Base-by-base conservation (phyloP, 2,113 vertebrate genomes). In the Istiophorus platypterus region DNA sequence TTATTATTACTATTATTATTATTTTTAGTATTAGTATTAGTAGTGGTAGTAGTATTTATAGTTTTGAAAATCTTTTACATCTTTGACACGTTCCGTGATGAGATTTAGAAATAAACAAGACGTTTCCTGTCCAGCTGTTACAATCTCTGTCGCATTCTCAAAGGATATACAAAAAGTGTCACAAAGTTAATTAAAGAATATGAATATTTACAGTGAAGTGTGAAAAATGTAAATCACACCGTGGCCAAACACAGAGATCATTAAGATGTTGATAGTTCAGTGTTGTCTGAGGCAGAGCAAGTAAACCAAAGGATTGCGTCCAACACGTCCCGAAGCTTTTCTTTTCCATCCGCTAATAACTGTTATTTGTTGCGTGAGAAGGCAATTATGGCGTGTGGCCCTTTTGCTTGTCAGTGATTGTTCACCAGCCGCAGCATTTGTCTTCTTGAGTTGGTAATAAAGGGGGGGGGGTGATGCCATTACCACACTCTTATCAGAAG, bases 331-430 rank as follows among this genome's bases (percentile, higher is more conserved):
- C 11, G 26, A 18, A 67, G 72, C 66, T 17, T 0, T 61, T 69
- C 37, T 12, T 59, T 54, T 59, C 75, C 58, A 42, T 3, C 70
- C n/a, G 17, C 34, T 72, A 69, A 75, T 83, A 57, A 76, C 65
- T 47, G 56, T 63, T 82, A 70, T 90, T 87, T 82, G 62, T 80
- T 63, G 26, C 85, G 72, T 87, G 65, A 84, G 66, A 57, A 68
- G 31, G 29, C 54, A 79, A 65, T 82, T 58, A 81, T 76, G 42
- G 80, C 1, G 8, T 29, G 29, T 31, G 51, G 58, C 70, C 71
- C 37, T 77, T 54, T 51, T 39, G 26, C 22, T 74, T 2, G 51
- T 59, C 72, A 42, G 5, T n/a, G 54, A 80, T 79, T 87, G 51
- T 83, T 84, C 68, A 79, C 80, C 73, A 84, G 61, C 45, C 13